These are phyloP conservation scores for Sapajus apella DNA, from an alignment of 2,113 vertebrate genomes.

Conservation along the genomic window DNA sequence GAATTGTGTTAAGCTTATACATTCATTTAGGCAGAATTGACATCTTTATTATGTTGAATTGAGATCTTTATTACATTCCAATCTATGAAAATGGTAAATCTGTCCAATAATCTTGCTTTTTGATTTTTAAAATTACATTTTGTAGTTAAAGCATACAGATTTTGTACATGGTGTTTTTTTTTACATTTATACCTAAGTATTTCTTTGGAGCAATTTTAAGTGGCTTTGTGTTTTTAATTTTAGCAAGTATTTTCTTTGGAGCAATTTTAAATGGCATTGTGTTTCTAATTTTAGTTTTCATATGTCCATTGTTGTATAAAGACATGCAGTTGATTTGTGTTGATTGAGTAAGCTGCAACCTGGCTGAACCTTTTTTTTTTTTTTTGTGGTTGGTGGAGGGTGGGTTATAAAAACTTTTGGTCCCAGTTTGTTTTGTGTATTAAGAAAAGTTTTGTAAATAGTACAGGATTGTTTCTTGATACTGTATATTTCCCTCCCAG, in stretches of 20 bases:
- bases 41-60: neutral
- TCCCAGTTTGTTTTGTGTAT: slow-evolving; percentile 3
- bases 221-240: neutral
- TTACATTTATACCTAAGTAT: neutral
- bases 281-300: slow-evolving; percentile 15
- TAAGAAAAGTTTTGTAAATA: neutral
- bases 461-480: neutral
- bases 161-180: neutral
- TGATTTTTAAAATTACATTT: slow-evolving; percentile 35
- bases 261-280: neutral
- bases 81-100: neutral
- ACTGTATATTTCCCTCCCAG: neutral
- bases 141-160: neutral
- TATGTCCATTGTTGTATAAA: neutral
- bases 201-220: slow-evolving; percentile 13
- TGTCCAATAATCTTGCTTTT: neutral
- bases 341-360: neutral
- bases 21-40: neutral
- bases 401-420: no score
- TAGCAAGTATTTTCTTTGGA: neutral
- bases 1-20: neutral
- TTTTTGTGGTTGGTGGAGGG: no score
- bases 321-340: neutral
- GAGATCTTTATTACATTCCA: neutral
- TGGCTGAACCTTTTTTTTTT: neutral